These are phyloP conservation scores for Volucella zonaria DNA, from an alignment of 2,888 invertebrate genomes.

Conservation along the genomic window DNA sequence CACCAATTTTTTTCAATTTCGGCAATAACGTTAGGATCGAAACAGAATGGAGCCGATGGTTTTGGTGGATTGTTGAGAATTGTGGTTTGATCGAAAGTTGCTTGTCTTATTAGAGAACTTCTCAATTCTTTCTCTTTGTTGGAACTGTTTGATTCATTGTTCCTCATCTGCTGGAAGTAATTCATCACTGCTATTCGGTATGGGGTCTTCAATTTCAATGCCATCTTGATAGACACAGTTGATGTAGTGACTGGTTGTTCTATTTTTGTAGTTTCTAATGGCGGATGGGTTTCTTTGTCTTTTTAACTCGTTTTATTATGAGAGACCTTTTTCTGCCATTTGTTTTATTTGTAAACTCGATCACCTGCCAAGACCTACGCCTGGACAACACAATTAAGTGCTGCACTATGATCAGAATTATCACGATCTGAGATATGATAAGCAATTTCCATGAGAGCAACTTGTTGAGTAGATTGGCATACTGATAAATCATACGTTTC, in stretches of 20 bases:
- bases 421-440: slow-evolving; percentile 98
- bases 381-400: slow-evolving; percentile 95
- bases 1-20: slow-evolving; percentile 85
- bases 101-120: slow-evolving; percentile 78
- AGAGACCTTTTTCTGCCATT: slow-evolving; percentile 96
- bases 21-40: slow-evolving; percentile 89
- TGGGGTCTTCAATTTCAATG: slow-evolving; percentile 81
- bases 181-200: slow-evolving; percentile 81
- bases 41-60: slow-evolving; percentile 89
- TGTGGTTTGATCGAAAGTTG: slow-evolving; percentile 80
- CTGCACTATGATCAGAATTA: slow-evolving; percentile 96
- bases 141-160: slow-evolving; percentile 77
- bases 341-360: slow-evolving; percentile 92
- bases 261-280: slow-evolving; percentile 82
- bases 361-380: slow-evolving; percentile 96
- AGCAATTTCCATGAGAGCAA: slow-evolving; percentile 92
- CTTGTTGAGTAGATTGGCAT: slow-evolving; percentile 90
- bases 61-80: slow-evolving; percentile 80
- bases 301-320: slow-evolving; percentile 95
- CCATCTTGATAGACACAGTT: slow-evolving; percentile 80
- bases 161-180: slow-evolving; percentile 80
- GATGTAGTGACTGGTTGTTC: slow-evolving; percentile 77
- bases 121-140: slow-evolving; percentile 76
- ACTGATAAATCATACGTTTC: slow-evolving; percentile 93
- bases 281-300: slow-evolving; percentile 84